Percentiles rank a stretch among this genome's conserved stretches.
phyloP scores from a whole-genome alignment of 2,113 vertebrate genomes.

The Ciconia maguari region DNA sequence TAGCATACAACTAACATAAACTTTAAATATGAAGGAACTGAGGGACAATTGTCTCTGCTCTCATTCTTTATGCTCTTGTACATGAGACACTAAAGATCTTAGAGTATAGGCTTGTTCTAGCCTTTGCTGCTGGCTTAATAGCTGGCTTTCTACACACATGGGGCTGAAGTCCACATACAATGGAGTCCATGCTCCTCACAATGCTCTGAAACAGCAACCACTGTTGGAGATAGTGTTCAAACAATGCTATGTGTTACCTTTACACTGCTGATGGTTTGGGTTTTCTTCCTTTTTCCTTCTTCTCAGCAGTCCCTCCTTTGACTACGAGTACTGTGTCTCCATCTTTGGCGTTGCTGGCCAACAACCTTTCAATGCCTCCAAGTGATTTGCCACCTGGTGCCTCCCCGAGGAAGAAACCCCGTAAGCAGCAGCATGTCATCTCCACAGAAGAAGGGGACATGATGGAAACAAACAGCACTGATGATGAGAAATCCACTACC shows the following conservation, averaged over 20 bases:
- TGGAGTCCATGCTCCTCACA: accelerated
- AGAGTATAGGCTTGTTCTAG: neutral
- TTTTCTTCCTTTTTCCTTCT: neutral
- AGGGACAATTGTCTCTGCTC: neutral
- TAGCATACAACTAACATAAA: neutral
- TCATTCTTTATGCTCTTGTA: neutral
- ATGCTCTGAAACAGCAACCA: neutral
- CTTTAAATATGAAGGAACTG: neutral
- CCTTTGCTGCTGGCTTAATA: neutral
- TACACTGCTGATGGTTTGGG: neutral
- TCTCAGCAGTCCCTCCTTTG: slow-evolving; percentile 76
- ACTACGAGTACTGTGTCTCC: slow-evolving; percentile 78
- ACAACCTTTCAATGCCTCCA: slow-evolving; percentile 78
- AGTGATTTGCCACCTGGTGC: slow-evolving; percentile 92
- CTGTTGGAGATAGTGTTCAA: neutral
- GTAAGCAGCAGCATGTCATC: slow-evolving; percentile 97
- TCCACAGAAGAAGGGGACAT: slow-evolving; percentile 98
- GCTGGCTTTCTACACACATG: neutral
- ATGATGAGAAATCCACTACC: slow-evolving; percentile 89
- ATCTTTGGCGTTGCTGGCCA: slow-evolving; percentile 77
- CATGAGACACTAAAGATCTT: neutral
- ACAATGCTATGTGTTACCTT: neutral
- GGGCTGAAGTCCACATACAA: neutral
- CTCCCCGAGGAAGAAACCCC: slow-evolving; percentile 95
- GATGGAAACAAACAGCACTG: slow-evolving; percentile 98